Evolutionary conservation across 2,888 invertebrate species (phyloP).

Genomic region (Cyclophora punctaria): DNA sequence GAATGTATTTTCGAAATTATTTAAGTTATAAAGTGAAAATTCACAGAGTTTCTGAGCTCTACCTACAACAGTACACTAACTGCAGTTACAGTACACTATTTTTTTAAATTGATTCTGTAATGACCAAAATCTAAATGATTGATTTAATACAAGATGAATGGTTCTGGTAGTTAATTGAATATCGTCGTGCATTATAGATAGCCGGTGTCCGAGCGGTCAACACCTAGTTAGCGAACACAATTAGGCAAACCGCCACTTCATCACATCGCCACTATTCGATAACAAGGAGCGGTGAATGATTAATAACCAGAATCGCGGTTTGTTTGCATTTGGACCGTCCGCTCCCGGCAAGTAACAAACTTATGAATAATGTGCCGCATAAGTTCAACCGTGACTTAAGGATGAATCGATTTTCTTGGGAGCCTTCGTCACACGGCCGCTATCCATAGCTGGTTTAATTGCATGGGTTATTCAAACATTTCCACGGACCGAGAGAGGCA

Average conservation of each 20-base stretch:
- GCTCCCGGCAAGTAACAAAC: constrained; percentile 47
- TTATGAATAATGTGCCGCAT: constrained; percentile 65
- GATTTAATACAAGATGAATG: too few species aligned
- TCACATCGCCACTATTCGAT: constrained; percentile 58
- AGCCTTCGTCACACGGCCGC: constrained; percentile 31
- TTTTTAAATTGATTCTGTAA: too few species aligned
- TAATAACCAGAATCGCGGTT: constrained; percentile 57
- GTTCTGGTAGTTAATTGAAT: too few species aligned
- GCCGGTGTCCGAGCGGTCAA: constrained; percentile 39
- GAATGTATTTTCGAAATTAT: constrained; percentile 11
- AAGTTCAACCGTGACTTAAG: constrained; percentile 41
- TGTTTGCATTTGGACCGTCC: constrained; percentile 62
- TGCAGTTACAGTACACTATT: too few species aligned
- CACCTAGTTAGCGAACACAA: constrained; percentile 58
- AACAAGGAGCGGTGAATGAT: constrained; percentile 62
- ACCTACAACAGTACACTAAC: too few species aligned
- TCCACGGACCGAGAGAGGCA: constrained; percentile 53
- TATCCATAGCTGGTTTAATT: constrained; percentile 44
- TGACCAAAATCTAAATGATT: too few species aligned
- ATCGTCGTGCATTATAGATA: constrained; percentile 38
- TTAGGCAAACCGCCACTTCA: constrained; percentile 60
- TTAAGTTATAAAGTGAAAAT: too few species aligned
- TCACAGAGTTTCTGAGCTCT: too few species aligned
- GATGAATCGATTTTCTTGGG: constrained; percentile 51
- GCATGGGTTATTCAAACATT: constrained; percentile 62